Base-by-base conservation (phyloP, 2,888 invertebrate genomes). In the Athrips mouffetella region DNA sequence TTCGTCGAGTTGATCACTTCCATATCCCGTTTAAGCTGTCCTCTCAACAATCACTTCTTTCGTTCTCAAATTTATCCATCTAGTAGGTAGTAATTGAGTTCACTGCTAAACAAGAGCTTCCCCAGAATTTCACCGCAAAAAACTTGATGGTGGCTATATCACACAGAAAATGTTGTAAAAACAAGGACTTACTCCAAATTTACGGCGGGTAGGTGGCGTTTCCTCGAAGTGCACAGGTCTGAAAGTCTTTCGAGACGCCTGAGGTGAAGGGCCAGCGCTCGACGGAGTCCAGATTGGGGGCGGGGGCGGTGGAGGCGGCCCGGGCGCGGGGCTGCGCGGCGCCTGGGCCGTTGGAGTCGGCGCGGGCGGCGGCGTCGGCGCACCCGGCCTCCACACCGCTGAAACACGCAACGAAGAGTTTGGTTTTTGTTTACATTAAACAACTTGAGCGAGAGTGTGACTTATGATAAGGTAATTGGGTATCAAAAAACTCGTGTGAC, bases 271-370 rank as follows among this genome's bases (percentile, higher is more conserved):
- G 55, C 90, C 91, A 41, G 92, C 91, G 63, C 90, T 91, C 57
- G 91, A 91, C 8, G 96, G 96, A 21, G 93, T 92, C 96, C 96
- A 96, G 59, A 96, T 89, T 15, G 94, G 92, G 40, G 91, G 91
- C 49, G 92, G 89, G 46, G 92, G 91, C 55, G 91, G 90, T 62
- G 87, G 89, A 52, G 90, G 87, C 54, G 88, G 87, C 39, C 73
- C 86, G 70, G 73, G 86, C 69, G 80, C 84, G 56, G 87, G 87
- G 70, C 85, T 85, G 61, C 65, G 83, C 65, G 74, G 82, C 55
- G 60, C 60, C 23, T 39, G 30, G 21, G 45, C 16, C 23, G 59
- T 60, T 63, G 48, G 20, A 25, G 33, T 10, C 18, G 18, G 16
- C 1, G 20, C 10, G 5, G 39, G 76, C 56, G 80, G 74, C 58